These are phyloP conservation scores for Drosophila miranda DNA, from an alignment of 1,140 invertebrate genomes.

Conservation along the genomic window DNA sequence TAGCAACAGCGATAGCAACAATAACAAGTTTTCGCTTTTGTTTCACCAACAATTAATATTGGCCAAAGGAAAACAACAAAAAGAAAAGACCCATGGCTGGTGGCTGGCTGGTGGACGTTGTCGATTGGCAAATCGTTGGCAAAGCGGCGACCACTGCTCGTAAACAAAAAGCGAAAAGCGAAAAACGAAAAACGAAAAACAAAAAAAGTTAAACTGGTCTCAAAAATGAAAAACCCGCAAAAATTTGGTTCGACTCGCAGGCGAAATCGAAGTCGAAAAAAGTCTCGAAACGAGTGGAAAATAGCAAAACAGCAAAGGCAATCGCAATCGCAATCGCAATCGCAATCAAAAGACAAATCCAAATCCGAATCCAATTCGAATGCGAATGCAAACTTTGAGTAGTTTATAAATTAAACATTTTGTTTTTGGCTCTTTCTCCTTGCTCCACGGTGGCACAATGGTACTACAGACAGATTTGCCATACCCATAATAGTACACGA, in stretches of 20 bases:
- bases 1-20: constrained; percentile 64
- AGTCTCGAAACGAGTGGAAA: constrained; percentile 55
- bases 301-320: constrained; percentile 20
- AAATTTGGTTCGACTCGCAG: constrained; percentile 61
- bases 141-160: constrained; percentile 25
- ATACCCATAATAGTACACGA: neutral
- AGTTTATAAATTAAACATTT: constrained; percentile 66
- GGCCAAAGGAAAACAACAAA: constrained; percentile 28
- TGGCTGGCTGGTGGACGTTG: constrained; percentile 16
- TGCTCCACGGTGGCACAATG: constrained; percentile 20
- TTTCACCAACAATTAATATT: constrained; percentile 8
- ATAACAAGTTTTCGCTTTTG: constrained; percentile 6
- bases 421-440: constrained; percentile 35
- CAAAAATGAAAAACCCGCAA: constrained; percentile 70
- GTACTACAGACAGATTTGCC: constrained; percentile 5
- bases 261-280: constrained; percentile 34
- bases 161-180: too few species aligned
- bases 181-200: constrained; percentile 1
- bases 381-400: constrained; percentile 6
- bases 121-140: constrained; percentile 74
- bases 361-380: constrained; percentile 22
- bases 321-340: constrained; percentile 16
- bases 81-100: constrained; percentile 41
- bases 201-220: constrained; percentile 61
- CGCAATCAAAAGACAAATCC: constrained; percentile 20